Conservation (phyloP, 2,113 vertebrate species). For the Erythrolamprus reginae region DNA sequence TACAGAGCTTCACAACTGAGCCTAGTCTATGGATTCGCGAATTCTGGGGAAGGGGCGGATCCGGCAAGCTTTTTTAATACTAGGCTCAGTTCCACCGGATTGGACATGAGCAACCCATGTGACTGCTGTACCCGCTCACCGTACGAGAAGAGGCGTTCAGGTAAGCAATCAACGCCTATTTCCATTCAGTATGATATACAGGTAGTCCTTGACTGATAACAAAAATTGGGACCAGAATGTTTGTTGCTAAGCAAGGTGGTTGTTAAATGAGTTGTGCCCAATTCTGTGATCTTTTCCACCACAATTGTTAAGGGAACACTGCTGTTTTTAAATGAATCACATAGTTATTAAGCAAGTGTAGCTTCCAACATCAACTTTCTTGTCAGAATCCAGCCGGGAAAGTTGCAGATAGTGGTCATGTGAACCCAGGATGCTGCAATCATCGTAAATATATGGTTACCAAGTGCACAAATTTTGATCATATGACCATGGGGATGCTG, state of each 20-base stretch:
- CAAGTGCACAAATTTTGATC: background rate
- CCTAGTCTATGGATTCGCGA: no score
- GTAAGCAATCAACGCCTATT: no score
- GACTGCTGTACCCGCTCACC: no score
- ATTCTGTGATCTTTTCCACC: background rate
- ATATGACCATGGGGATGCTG: background rate
- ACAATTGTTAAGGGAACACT: background rate
- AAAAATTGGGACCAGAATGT: background rate
- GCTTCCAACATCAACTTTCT: background rate
- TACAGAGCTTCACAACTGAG: no score
- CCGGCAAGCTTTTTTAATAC: no score
- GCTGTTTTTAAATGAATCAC: background rate
- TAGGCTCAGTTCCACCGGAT: no score
- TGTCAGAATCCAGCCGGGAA: background rate
- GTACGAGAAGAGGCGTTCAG: no score
- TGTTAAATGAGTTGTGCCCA: background rate
- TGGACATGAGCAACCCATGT: no score
- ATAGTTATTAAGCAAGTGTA: background rate
- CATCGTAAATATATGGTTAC: background rate
- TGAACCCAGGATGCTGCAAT: background rate
- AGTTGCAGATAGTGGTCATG: background rate
- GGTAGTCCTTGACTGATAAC: background rate
- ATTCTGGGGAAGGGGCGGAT: no score
- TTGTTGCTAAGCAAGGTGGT: background rate
- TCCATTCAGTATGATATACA: background rate